Base-by-base conservation (phyloP, 1,140 invertebrate genomes). In the Drosophila yakuba region DNA sequence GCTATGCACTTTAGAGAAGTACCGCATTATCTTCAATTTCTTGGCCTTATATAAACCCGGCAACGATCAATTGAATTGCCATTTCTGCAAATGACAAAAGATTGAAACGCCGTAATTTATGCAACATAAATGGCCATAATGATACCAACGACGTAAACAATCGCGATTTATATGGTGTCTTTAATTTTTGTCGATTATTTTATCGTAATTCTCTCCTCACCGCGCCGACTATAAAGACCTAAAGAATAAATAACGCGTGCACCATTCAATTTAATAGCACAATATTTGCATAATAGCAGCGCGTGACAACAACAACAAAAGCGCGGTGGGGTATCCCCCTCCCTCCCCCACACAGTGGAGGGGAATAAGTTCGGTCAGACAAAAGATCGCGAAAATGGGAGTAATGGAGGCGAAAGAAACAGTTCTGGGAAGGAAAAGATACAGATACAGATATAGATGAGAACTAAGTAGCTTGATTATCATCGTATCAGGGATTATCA, bases 271-370 rank as follows among this genome's bases (percentile, higher is more conserved):
- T 89, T 89, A 90, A 80, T 85, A 80, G 78, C 80, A 55, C 64
- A 74, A 89, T 90, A 89, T 89, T 89, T 90, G 84, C 84, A 89
- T 89, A 89, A 89, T 90, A 89, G 83, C 85, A 89, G 84, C 74
- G 85, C 85, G 74, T 84, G 84, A 80, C 80, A 90, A 74, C 76
- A 80, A 77, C 54, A 84, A 74, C 60, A 73, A 55, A 64, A 51
- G 32, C 32, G 32, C 7, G 8, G 7, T 3, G 32, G 7, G 32
- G 32, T 3, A 10, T 2, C 1, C 32, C 8, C 32, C 2, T 3
- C 2, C 1, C 32, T 8, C 32, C 8, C n/a, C n/a, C n/a, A n/a
- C n/a, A 62, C 73, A 73, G 47, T 60, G 57, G 48, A 36, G 62
- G 43, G 62, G 54, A 50, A 32, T 52, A 43, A 39, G 25, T 36